Evolutionary conservation across 2,797 vertebrate genomes (phyloP), one percentile per base, ranked within the genome.

Genomic region (Triplophysa bombifrons): DNA sequence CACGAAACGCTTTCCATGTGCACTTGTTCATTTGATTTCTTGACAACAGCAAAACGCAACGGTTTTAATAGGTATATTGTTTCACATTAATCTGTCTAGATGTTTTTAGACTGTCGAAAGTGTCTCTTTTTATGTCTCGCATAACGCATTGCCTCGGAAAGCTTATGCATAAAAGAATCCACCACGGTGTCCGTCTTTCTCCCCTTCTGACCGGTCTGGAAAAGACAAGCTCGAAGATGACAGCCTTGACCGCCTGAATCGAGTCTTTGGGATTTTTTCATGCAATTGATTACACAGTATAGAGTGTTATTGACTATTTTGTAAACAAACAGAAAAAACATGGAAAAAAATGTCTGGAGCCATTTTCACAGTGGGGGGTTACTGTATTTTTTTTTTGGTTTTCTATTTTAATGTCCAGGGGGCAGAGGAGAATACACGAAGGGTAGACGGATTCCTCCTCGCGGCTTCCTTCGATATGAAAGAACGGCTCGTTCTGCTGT

Each of bases 1-100:
- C 91, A 93, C 89, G 89, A 91, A 92, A 90, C 87, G 86, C 88
- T 91, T 92, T 93, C 88, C 87, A 88, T 77, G 53, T 85, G 88
- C 88, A 88, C 87, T 90, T 86, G 86, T 87, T 86, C 85, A 68
- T 78, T 72, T 46, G 63, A 77, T 67, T 78, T 88, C 80, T 88
- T 76, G 88, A 86, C 87, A 87, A 66, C 85, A 86, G 84, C 88
- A 85, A 87, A 89, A 87, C 81, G 85, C 84, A 86, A 61, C 34
- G 3, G 85, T 89, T 84, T 84, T 83, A 88, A 81, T 82, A 87
- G 78, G 78, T 83, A 74, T 71, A 83, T 83, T 78, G 73, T 88
- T 91, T 90, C 83, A 87, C 82, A 80, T 80, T 77, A 80, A 88
- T 76, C 79, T 74, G 83, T 86, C 82, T 89, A 75, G 84, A 88